Conservation (phyloP, 2,888 invertebrate genomes). For the Pyrocoelia pectoralis region DNA sequence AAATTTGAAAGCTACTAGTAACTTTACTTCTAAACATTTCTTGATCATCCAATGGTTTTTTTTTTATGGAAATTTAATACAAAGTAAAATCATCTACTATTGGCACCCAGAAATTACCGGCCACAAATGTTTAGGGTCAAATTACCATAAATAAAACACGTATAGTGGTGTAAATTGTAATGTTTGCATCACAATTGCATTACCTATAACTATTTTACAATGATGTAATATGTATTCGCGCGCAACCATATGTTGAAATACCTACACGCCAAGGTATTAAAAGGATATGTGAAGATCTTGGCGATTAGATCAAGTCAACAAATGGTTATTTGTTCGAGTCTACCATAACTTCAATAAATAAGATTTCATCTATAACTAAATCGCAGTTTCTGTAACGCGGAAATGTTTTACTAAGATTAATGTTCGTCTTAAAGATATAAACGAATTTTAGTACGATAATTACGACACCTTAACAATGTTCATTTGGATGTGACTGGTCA, state of each 20-base stretch:
- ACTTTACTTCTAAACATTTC: conserved; percentile 49
- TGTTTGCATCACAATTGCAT: conserved; percentile 48
- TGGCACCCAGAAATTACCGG: neutral
- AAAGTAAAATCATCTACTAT: conserved; percentile 12
- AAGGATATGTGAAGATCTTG: conserved; percentile 18
- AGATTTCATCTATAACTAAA: conserved; percentile 24
- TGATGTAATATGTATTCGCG: conserved; percentile 32
- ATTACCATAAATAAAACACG: conserved; percentile 35
- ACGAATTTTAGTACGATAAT: conserved; percentile 18
- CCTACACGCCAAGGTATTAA: conserved; percentile 35
- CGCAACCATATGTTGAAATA: conserved; percentile 32
- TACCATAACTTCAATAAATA: conserved; percentile 30
- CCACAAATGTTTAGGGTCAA: neutral
- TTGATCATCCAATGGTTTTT: conserved; percentile 34
- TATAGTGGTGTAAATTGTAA: conserved; percentile 50
- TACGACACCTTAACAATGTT: conserved; percentile 2
- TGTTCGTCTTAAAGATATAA: conserved; percentile 3
- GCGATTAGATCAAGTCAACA: conserved; percentile 24
- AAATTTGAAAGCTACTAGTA: conserved; percentile 56
- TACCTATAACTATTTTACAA: conserved; percentile 42
- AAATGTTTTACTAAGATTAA: conserved; percentile 19
- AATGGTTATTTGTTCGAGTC: conserved; percentile 28
- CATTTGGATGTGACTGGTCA: conserved; percentile 27
- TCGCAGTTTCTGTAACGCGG: conserved; percentile 22
- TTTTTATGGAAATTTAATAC: conserved; percentile 13